Evolutionary conservation across 1,140 invertebrate genomes (phyloP), one percentile per base, ranked within the genome.

Genomic region (Hetaerina americana): DNA sequence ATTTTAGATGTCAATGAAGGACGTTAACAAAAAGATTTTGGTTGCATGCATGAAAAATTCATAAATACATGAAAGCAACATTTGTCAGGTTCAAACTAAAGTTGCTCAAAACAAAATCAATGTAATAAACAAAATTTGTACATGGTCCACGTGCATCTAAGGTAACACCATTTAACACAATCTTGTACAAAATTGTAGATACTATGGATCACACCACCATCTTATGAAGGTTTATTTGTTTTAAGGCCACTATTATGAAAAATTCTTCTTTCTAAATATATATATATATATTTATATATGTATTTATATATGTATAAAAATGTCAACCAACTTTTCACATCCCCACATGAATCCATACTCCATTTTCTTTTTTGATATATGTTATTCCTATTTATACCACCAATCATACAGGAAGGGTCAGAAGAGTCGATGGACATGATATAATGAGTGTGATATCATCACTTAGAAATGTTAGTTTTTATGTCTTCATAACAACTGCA

Each of bases 271-370:
- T 57, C 40, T 57, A 57, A 57, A 57, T 57, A 57, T 57, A 57
- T 57, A 57, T 57, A 57, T 57, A 18, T 57, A 57, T 57, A 57
- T 57, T 18, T 57, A n/a, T 57, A 57, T 57, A 57, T n/a, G n/a
- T n/a, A 57, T 57, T 57, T 57, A 57, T 57, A 57, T 57, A 57
- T 57, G 40, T 57, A 57, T 57, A 57, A 57, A 57, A 57, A 57
- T 57, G 40, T 57, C 40, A 57, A 2, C 40, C 40, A 12, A 57
- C 40, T 57, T 57, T 57, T n/a, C n/a, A 57, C 40, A 57, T 57
- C 22, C 40, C 40, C 40, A 57, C 40, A 57, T n/a, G 22, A 57
- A 57, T 57, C 22, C 40, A 57, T n/a, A 57, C 40, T 57, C 40
- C 40, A 57, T 5, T 18, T 57, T 57, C 40, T 57, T 57, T 57